A percentile compares a stretch with the other conserved stretches of the same genome.
Conservation (phyloP, 2,797 vertebrate genomes). For the Arrhamphus sclerolepis region DNA sequence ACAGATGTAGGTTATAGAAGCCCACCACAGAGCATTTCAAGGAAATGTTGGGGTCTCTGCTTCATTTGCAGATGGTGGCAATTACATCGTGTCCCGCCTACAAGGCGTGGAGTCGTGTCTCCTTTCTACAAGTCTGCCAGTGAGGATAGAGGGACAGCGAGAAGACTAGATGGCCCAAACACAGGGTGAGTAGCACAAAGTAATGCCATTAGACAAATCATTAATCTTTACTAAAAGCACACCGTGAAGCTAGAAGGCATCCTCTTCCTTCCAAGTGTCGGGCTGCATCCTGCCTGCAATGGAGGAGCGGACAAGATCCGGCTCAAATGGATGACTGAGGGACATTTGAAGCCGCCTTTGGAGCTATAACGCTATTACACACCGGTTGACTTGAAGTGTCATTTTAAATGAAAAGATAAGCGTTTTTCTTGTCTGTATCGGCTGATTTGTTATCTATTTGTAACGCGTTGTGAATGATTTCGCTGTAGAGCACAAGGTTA, state of each 20-base stretch:
- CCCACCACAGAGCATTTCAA: background rate
- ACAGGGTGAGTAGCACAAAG: slow-evolving; percentile 48
- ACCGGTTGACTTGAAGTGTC: slow-evolving; percentile 5
- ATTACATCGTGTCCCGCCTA: slow-evolving; percentile 70
- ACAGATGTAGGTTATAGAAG: background rate
- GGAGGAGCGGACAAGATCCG: slow-evolving; percentile 58
- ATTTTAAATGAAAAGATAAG: background rate
- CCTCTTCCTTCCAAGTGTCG: slow-evolving; percentile 21
- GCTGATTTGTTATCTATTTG: background rate
- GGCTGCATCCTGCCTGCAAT: slow-evolving; percentile 59
- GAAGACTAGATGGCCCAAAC: slow-evolving; percentile 62
- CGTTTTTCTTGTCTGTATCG: background rate
- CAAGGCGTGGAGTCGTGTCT: slow-evolving; percentile 75
- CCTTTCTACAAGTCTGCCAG: slow-evolving; percentile 50
- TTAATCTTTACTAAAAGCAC: background rate
- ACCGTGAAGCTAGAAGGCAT: background rate
- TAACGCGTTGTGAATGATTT: slow-evolving; percentile 29
- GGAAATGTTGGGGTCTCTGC: slow-evolving; percentile 21
- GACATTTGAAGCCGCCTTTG: slow-evolving; percentile 41
- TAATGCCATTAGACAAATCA: slow-evolving; percentile 15
- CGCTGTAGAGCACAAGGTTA: slow-evolving; percentile 9
- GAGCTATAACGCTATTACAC: slow-evolving; percentile 21
- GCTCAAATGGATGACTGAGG: slow-evolving; percentile 32
- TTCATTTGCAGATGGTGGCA: slow-evolving; percentile 59
- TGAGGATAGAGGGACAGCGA: slow-evolving; percentile 24